Base-by-base conservation (phyloP, 2,797 vertebrate species). In the Scarus forsteni region DNA sequence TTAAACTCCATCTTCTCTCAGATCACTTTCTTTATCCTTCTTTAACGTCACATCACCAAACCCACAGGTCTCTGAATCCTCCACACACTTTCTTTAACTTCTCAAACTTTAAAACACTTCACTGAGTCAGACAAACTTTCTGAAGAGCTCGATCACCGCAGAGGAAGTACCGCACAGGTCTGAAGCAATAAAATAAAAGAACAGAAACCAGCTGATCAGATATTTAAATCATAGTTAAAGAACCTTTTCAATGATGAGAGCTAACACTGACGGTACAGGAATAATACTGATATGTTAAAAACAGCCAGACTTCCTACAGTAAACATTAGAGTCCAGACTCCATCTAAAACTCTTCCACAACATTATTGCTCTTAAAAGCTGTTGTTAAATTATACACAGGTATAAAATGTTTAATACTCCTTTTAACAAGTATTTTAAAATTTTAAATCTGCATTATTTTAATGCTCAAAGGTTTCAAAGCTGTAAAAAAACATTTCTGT, bases 91-190 rank as follows among this genome's bases (percentile, higher is more conserved):
- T 0, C 15, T 10, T n/a, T 34, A 10, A 43, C 27, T 1, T 40
- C 35, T 13, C 0, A 7, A 11, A 0, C 55, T 54, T 18, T 6
- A 8, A 2, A 18, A 65, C 5, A 64, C 12, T 6, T 18, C 13
- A 3, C 9, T 12, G 9, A 39, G 50, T 57, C 13, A 35, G 45
- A 44, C 4, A 14, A 46, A 4, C 19, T 19, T 13, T 66, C 27
- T 43, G 38, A 62, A 57, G 44, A 75, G 54, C 58, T 52, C 27
- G 15, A 50, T 40, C 36, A 11, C 48, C 0, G 16, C 50, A 66
- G 48, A 67, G 18, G 18, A 43, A 58, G 79, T 80, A 84, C 76
- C 83, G 14, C 60, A 5, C 11, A n/a, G 50, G 16, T 40, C 60
- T 67, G 54, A 5, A 46, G 11, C 8, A 59, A 63, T 11, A 43